A percentile compares a stretch with the other conserved stretches of the same genome.
Conservation (phyloP, 2,888 invertebrate genomes). For the Synanthedon tipuliformis region DNA sequence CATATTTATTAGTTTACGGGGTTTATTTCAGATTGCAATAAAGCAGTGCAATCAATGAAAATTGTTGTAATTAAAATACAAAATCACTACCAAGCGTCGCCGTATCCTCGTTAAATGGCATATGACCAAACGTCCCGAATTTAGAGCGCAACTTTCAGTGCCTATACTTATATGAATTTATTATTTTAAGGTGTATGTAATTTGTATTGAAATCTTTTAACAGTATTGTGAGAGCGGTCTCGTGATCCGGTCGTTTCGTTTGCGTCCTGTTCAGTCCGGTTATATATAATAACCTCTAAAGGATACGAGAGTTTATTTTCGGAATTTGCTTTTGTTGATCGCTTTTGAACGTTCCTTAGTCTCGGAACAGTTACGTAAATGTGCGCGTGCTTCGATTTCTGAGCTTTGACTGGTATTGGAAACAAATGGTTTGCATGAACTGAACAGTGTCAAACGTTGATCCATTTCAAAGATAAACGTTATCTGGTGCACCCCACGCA, state of each 20-base stretch:
- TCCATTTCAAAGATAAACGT: slow-evolving; percentile 15
- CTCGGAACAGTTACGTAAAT: slow-evolving; percentile 43
- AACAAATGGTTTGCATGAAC: not conserved
- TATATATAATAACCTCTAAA: slow-evolving; percentile 23
- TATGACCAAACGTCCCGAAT: not conserved
- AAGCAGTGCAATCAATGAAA: too few relatives aligned
- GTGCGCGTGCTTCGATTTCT: not conserved
- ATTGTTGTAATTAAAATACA: too few relatives aligned
- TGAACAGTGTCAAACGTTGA: not conserved
- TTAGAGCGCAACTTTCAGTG: not conserved
- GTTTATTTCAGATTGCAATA: too few relatives aligned
- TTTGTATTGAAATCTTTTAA: slow-evolving; percentile 1
- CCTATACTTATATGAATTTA: not conserved
- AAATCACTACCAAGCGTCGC: too few relatives aligned
- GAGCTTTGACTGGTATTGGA: not conserved
- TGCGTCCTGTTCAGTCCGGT: slow-evolving; percentile 19
- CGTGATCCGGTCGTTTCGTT: slow-evolving; percentile 29
- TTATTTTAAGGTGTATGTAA: not conserved
- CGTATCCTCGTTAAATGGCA: too few relatives aligned
- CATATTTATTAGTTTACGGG: too few relatives aligned
- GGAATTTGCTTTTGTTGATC: slow-evolving; percentile 40
- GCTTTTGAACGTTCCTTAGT: slow-evolving; percentile 29
- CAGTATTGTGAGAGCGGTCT: slow-evolving; percentile 39
- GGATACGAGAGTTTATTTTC: slow-evolving; percentile 50
- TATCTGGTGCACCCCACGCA: slow-evolving; percentile 28